Conservation (phyloP, 2,797 vertebrate species). For the Enteromius viviparus region DNA sequence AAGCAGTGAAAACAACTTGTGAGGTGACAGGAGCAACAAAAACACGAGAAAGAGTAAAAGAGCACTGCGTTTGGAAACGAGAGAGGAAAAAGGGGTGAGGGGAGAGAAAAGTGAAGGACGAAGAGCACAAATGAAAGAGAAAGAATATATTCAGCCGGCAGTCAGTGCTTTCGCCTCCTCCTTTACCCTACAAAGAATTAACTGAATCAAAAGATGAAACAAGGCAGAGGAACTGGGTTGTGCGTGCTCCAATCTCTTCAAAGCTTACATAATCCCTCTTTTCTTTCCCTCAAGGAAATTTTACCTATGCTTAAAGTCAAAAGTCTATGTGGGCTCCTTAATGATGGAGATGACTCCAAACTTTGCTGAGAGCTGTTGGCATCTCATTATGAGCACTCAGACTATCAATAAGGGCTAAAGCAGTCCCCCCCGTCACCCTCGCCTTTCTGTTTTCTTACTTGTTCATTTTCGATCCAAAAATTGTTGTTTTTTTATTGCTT, state of each 20-base stretch:
- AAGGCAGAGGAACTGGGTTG: constrained; percentile 69
- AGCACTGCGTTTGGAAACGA: constrained; percentile 15
- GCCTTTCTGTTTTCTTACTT: constrained; percentile 41
- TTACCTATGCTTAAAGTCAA: constrained; percentile 69
- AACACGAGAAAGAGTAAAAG: constrained; percentile 23
- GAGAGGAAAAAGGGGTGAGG: background rate
- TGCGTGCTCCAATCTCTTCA: constrained; percentile 74
- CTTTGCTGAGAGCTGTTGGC: constrained; percentile 69
- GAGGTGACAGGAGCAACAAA: constrained; percentile 26
- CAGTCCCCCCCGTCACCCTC: constrained; percentile 53
- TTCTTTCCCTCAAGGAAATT: constrained; percentile 72
- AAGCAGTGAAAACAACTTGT: constrained; percentile 40
- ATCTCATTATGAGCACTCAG: constrained; percentile 69
- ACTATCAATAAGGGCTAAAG: constrained; percentile 60
- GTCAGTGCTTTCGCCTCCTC: constrained; percentile 62
- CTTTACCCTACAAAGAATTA: constrained; percentile 72
- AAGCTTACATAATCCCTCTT: constrained; percentile 81
- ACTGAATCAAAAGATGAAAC: constrained; percentile 77
- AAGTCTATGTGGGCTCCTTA: constrained; percentile 67
- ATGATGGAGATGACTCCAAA: constrained; percentile 70
- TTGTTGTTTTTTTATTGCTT: background rate
- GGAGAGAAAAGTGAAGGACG: constrained; percentile 15
- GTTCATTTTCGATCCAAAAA: constrained; percentile 40
- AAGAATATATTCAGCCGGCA: constrained; percentile 52
- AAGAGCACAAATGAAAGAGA: constrained; percentile 35